A percentile compares a stretch with the other conserved stretches of the same genome.
Evolutionary conservation across 92 coral and sea anemone genomes (phyloP).

Genomic region (Epizoanthus scotinus): DNA sequence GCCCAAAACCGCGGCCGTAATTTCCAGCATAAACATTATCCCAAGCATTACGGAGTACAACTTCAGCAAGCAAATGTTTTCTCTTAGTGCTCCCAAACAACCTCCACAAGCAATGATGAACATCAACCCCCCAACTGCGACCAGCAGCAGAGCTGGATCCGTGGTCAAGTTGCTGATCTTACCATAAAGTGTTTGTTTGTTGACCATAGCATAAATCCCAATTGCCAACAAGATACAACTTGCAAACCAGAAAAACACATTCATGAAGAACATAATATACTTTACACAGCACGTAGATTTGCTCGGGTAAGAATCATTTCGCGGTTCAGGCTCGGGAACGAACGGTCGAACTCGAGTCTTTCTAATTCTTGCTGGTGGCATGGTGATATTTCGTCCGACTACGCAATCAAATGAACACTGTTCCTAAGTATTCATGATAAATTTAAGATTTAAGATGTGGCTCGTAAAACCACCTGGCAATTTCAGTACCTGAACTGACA

Average conservation of each 20-base stretch:
- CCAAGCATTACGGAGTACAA: slow-evolving; percentile 76
- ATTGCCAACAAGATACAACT: slow-evolving; percentile 84
- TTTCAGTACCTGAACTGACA: too few relatives aligned
- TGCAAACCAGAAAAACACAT: slow-evolving; percentile 77
- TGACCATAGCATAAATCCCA: slow-evolving; percentile 76
- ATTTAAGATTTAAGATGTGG: too few relatives aligned
- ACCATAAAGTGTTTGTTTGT: slow-evolving; percentile 85
- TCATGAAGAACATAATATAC: slow-evolving; percentile 89
- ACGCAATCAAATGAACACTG: too few relatives aligned
- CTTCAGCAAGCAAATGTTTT: slow-evolving; percentile 79
- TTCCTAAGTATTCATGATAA: too few relatives aligned
- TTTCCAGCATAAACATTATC: slow-evolving; percentile 76
- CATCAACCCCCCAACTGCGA: slow-evolving; percentile 73
- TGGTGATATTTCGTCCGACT: neutral
- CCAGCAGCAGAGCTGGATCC: slow-evolving; percentile 87
- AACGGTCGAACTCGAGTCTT: slow-evolving; percentile 37
- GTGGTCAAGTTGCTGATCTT: slow-evolving; percentile 79
- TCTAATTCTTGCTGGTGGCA: slow-evolving; percentile 28
- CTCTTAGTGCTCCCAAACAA: slow-evolving; percentile 92
- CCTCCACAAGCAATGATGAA: slow-evolving; percentile 87
- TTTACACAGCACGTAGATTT: slow-evolving; percentile 81
- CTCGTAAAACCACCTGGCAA: too few relatives aligned
- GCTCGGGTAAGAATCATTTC: slow-evolving; percentile 64
- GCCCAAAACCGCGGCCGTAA: slow-evolving; percentile 74
- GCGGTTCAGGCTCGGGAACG: slow-evolving; percentile 18